Evolutionary conservation across 2,113 vertebrate genomes (phyloP).

Genomic region (Lutjanus erythropterus): DNA sequence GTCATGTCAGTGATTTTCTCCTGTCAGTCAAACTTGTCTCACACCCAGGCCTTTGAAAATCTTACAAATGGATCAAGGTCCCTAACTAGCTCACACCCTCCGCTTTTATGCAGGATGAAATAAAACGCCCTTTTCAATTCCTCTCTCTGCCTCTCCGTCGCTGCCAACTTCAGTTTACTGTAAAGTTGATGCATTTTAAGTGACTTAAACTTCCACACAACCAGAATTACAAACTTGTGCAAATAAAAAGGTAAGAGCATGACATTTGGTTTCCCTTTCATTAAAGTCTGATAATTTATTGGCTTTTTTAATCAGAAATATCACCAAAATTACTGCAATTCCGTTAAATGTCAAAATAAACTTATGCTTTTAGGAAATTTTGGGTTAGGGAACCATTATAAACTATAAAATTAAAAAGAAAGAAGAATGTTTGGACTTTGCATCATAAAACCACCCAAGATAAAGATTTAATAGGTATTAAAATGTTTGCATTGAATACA

Average conservation of each 20-base stretch:
- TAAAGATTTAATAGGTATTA: not conserved
- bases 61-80: slow-evolving; percentile 41
- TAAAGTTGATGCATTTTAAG: not conserved
- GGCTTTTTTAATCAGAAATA: not conserved
- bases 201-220: too few relatives aligned
- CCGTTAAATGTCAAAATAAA: not conserved
- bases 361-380: not conserved
- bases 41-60: slow-evolving; percentile 46
- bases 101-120: slow-evolving; percentile 21
- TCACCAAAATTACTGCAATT: not conserved
- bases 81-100: slow-evolving; percentile 37
- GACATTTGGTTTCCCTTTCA: not conserved
- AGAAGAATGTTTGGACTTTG: not conserved
- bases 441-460: not conserved
- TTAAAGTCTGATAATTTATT: not conserved
- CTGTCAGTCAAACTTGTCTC: slow-evolving; percentile 54
- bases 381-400: too few relatives aligned
- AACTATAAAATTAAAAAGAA: not conserved
- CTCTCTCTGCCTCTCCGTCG: too few relatives aligned
- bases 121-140: slow-evolving; percentile 12
- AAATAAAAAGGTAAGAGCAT: not conserved
- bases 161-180: not conserved
- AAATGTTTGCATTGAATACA: not conserved
- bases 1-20: slow-evolving; percentile 46
- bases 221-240: not conserved